phyloP scores from a whole-genome alignment of 2,888 invertebrate genomes.

The Acanthopleura granulata region DNA sequence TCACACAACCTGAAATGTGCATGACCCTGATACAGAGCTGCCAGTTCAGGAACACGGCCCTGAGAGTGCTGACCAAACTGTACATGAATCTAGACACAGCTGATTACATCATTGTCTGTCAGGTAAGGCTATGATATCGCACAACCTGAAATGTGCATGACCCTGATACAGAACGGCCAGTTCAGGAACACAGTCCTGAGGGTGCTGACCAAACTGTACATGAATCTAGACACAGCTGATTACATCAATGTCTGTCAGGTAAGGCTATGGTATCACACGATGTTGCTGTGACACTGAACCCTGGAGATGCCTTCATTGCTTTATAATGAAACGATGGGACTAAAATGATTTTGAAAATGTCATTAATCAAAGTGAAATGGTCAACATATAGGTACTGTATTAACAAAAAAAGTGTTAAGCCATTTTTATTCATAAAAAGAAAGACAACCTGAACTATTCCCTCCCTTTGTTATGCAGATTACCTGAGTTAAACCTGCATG shows the following conservation, averaged over 20 bases:
- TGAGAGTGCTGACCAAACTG: conserved; percentile 88
- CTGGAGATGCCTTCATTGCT: too few species aligned
- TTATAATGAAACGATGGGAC: too few species aligned
- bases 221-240: conserved; percentile 90
- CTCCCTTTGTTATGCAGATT: too few species aligned
- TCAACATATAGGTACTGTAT: too few species aligned
- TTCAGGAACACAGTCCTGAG: conserved; percentile 93
- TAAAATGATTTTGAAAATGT: too few species aligned
- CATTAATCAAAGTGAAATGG: too few species aligned
- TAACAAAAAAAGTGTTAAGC: too few species aligned
- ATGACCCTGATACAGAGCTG: conserved; percentile 97
- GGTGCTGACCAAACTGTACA: conserved; percentile 89
- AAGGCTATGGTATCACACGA: neutral
- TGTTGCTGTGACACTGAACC: too few species aligned
- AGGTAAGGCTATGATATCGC: conserved; percentile 86
- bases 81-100: conserved; percentile 91
- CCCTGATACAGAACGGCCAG: conserved; percentile 92
- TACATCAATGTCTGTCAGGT: conserved; percentile 94
- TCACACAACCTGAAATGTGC: conserved; percentile 94
- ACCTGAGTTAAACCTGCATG: too few species aligned
- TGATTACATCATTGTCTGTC: conserved; percentile 97
- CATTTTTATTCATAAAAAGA: too few species aligned
- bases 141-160: conserved; percentile 97
- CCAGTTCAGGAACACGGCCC: conserved; percentile 90
- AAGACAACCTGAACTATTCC: too few species aligned